Base-by-base conservation (phyloP, 2,797 vertebrate genomes). In the Poeciliopsis paucimaculata region DNA sequence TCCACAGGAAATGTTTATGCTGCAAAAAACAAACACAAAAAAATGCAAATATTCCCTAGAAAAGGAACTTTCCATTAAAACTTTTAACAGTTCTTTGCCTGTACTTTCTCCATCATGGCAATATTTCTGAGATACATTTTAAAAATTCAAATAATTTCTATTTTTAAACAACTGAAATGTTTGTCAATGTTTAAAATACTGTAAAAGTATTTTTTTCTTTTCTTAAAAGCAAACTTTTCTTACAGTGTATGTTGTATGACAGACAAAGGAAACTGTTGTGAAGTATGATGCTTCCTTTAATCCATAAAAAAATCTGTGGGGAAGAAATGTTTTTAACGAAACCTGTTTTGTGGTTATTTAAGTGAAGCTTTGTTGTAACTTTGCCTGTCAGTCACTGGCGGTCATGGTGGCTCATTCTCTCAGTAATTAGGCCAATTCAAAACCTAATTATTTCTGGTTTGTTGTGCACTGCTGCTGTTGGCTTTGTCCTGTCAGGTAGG, bases 391-490 rank as follows among this genome's bases (percentile, higher is more conserved):
- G 75, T 90, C 83, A 43, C 23, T 47, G 9, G 41, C 70, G 73
- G 80, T 86, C 77, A 82, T 34, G 78, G 78, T 51, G 47, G 57
- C 76, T 79, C 49, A 28, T 72, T 78, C 70, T 55, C 53, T 60
- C 75, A 83, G 85, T 82, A 88, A 86, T 78, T 41, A 84, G 74
- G 11, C 55, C 55, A 3, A 31, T 81, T 76, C n/a, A 34, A 45
- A 47, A 51, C 2, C 47, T 81, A 68, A 82, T 89, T 75, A 84
- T 74, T 80, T 66, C 51, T 46, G 66, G 3, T 28, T 75, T 57
- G 46, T 79, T 84, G 79, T 90, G 70, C 68, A 3, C n/a, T 47
- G 55, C 62, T 88, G 77, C 77, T 79, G 75, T 89, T 87, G 75
- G 41, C 55, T 80, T 82, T 80, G 41, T 82, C 85, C 77, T 78